Percentiles rank a stretch among this genome's conserved stretches.
Conservation (phyloP, 2,113 vertebrate species). For the Catharus minimus region DNA sequence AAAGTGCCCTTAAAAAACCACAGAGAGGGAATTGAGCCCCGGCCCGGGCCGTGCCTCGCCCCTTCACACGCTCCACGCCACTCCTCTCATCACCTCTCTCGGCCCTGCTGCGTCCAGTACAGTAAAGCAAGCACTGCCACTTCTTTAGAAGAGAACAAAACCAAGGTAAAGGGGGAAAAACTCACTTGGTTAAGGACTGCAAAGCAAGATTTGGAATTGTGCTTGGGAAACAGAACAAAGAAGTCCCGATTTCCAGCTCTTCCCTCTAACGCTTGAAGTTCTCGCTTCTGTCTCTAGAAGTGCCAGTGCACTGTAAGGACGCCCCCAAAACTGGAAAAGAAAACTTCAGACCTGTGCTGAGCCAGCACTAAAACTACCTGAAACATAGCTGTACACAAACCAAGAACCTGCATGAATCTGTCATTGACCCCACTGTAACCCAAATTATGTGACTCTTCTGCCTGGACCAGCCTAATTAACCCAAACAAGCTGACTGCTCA, state of each 20-base stretch:
- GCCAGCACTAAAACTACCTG: not conserved
- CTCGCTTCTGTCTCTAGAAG: constrained; percentile 23
- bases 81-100: constrained; percentile 18
- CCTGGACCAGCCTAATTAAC: not conserved
- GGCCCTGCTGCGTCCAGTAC: constrained; percentile 27
- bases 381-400: not conserved
- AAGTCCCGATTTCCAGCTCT: constrained; percentile 18
- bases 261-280: constrained; percentile 20
- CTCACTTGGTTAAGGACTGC: constrained; percentile 27
- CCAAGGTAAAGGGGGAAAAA: constrained; percentile 20
- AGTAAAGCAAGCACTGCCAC: constrained; percentile 62
- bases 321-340: constrained; percentile 4
- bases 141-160: constrained; percentile 50
- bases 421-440: not conserved
- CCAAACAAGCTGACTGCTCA: not conserved
- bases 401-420: not conserved
- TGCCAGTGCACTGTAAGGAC: constrained; percentile 52
- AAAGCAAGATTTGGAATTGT: constrained; percentile 17
- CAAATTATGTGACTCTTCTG: not conserved
- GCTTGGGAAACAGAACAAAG: constrained; percentile 35
- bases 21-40: not conserved
- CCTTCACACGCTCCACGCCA: not conserved
- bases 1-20: constrained; percentile 88
- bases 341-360: constrained; percentile 3
- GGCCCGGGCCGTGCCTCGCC: accelerated